phyloP scores from a whole-genome alignment of 2,888 invertebrate species.

The Phengaris arion region DNA sequence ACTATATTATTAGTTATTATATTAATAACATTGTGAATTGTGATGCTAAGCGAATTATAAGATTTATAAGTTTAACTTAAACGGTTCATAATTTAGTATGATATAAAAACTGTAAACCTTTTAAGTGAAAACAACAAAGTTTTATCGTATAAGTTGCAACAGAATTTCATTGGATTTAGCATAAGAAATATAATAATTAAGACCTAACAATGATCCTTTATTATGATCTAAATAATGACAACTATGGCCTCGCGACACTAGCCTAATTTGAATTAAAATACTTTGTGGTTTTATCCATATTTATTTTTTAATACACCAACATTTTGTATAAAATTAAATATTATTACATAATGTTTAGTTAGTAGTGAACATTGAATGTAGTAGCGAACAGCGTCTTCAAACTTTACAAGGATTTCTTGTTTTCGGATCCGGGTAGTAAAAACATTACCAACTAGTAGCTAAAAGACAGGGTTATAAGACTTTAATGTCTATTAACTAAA shows the following conservation, averaged over 20 bases:
- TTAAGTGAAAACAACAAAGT: constrained; percentile 10
- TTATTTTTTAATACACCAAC: too few relatives aligned
- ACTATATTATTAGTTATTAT: not conserved
- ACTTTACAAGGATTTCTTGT: constrained; percentile 13
- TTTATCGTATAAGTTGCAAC: not conserved
- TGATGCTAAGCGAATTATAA: constrained; percentile 12
- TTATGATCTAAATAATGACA: not conserved
- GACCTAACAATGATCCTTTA: not conserved
- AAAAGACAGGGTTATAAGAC: not conserved
- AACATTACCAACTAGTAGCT: not conserved
- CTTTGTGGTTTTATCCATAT: not conserved
- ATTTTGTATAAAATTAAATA: too few relatives aligned
- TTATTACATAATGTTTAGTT: not conserved
- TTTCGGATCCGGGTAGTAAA: not conserved
- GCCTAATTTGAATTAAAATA: not conserved
- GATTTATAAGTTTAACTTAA: not conserved
- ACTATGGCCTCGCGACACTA: not conserved
- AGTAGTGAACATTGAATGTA: not conserved
- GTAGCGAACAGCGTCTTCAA: not conserved
- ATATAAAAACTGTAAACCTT: not conserved
- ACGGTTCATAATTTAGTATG: not conserved
- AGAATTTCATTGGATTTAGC: not conserved
- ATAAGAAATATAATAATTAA: not conserved
- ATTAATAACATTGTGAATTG: not conserved
- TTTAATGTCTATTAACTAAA: not conserved